phyloP scores from a whole-genome alignment of 2,113 vertebrate genomes.

The Sinosuthora webbiana region DNA sequence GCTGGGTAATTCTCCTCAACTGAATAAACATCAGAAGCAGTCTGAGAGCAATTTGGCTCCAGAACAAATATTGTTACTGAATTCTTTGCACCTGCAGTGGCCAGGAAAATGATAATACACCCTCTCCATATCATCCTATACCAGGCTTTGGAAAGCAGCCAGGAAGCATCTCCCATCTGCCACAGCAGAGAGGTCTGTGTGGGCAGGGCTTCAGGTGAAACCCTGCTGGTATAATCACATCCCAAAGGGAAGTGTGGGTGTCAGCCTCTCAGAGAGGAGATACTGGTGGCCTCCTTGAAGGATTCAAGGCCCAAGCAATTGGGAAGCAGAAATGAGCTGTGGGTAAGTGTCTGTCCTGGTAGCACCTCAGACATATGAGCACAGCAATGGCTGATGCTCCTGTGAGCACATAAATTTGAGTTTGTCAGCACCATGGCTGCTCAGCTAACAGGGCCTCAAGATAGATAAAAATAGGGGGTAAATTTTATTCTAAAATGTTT shows the following conservation, averaged over 20 bases:
- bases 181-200: neutral
- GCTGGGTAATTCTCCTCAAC: conserved; percentile 41
- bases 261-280: neutral
- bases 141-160: neutral
- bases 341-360: neutral
- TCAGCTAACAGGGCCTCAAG: neutral
- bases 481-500: neutral
- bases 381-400: rapidly evolving
- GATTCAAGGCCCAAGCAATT: neutral
- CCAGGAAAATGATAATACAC: neutral
- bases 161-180: neutral
- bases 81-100: conserved; percentile 25
- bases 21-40: conserved; percentile 21
- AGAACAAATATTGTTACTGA: conserved; percentile 21
- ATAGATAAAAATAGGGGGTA: neutral
- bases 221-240: neutral
- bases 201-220: neutral
- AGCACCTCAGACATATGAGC: neutral
- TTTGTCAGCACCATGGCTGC: neutral
- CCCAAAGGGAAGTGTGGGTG: neutral
- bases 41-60: conserved; percentile 45
- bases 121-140: neutral
- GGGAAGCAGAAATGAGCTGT: neutral
- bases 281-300: neutral
- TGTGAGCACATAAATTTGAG: neutral